Evolutionary conservation across 2,113 vertebrate species (phyloP).

Genomic region (Stegostoma tigrinum): DNA sequence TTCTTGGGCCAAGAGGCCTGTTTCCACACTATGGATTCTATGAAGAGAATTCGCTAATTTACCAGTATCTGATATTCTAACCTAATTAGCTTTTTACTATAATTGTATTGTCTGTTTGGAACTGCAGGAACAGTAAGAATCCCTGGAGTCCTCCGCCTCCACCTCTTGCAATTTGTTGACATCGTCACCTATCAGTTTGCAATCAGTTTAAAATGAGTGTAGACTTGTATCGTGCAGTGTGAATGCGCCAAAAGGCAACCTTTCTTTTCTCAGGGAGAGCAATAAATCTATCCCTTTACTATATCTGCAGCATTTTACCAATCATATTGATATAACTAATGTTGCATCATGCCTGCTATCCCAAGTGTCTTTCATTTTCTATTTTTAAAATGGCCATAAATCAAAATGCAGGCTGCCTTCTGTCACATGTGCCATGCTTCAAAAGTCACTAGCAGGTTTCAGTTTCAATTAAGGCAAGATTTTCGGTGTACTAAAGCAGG

Average conservation of each 20-base stretch:
- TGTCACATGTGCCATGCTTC: background rate
- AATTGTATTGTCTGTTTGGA: background rate
- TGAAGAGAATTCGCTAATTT: background rate
- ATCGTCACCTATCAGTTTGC: background rate
- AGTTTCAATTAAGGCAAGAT: background rate
- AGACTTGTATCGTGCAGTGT: background rate
- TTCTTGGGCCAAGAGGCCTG: too few relatives aligned
- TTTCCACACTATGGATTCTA: too few relatives aligned
- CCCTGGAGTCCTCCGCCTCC: background rate
- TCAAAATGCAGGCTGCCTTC: background rate
- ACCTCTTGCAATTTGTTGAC: background rate
- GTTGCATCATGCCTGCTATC: background rate
- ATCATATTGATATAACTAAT: background rate
- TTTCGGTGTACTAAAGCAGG: background rate
- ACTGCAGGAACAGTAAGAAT: background rate
- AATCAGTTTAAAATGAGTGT: background rate
- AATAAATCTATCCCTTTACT: background rate
- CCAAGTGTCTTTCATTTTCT: background rate
- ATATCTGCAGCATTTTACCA: background rate
- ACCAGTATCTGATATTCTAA: background rate
- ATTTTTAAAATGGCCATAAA: background rate
- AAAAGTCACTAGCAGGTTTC: background rate
- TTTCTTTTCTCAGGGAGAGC: background rate
- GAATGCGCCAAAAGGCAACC: background rate
- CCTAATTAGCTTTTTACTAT: background rate